Evolutionary conservation across 2,797 vertebrate genomes (phyloP).

Genomic region (Cygnus olor): DNA sequence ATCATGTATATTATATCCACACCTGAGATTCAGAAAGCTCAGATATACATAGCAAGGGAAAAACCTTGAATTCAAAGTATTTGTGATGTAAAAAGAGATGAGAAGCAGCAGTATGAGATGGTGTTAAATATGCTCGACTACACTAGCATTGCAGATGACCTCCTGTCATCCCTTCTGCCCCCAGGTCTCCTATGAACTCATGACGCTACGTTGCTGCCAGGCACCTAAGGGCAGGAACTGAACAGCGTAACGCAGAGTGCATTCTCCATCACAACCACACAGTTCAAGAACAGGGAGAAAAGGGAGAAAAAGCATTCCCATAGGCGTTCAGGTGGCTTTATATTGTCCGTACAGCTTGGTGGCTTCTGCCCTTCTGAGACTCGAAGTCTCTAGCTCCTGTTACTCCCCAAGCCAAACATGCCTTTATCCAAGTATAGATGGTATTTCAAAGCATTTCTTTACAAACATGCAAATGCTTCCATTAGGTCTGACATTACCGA

Average conservation of each 20-base stretch:
- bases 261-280: not conserved
- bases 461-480: not conserved
- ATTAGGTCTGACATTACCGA: not conserved
- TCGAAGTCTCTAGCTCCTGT: not conserved
- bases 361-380: not conserved
- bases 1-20: not conserved
- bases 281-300: not conserved
- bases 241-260: not conserved
- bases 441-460: not conserved
- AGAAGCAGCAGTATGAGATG: not conserved
- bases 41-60: not conserved
- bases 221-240: not conserved
- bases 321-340: not conserved
- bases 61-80: not conserved
- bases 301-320: not conserved
- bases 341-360: not conserved
- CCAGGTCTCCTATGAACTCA: not conserved
- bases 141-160: not conserved
- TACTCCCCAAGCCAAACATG: not conserved
- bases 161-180: not conserved
- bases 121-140: not conserved
- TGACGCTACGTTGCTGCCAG: rapidly evolving
- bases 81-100: not conserved
- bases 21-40: not conserved
- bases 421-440: not conserved